Base-by-base conservation (phyloP, 2,113 vertebrate species). In the Elgaria multicarinata region DNA sequence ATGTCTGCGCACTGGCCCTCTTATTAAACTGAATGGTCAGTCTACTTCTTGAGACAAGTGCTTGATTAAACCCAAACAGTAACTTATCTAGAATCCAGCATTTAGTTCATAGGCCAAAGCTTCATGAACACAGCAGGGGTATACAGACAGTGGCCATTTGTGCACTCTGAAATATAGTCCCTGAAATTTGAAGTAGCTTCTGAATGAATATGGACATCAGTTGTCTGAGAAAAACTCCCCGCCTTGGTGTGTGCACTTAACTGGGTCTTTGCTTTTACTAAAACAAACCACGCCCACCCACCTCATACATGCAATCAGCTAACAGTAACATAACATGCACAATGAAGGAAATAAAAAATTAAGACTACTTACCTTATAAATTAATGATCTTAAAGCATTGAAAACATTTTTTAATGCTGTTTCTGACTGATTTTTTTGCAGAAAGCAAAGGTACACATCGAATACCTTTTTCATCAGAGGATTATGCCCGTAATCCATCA, bases 391-490 rank as follows among this genome's bases (percentile, higher is more conserved):
- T 93, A 99, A 97, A 67, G 99, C 98, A 31, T 97, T 98, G 96
- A 99, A 99, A 94, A 99, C 99, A 88, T 98, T 98, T 95, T 98
- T 99, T 92, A 99, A 96, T 89, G 99, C 98, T 0, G 96, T 99
- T 95, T 99, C 99, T 69, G 99, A 99, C 88, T 99, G 99, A 95
- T 99, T 98, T 94, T 99, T 99, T 90, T 98, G 98, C 91, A 99
- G 98, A 94, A 99, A 99, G 95, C 98, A 99, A 81, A 99, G 97
- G 91, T 99, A 98, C 50, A 99, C 99, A 10, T 99, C 98, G 94
- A 99, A 99, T 6, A 99, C 98, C 93, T 99, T 99, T 96, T 99
- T 99, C 99, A 99, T 99, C 85, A 99, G 97, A 2, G 98, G 99
- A 94, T 99, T 99, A 95, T 99, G 99, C 4, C 99, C 98, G 0